Percentiles rank a stretch among this genome's conserved stretches.
Conservation (phyloP, 1,140 invertebrate genomes). For the Cylas formicarius region DNA sequence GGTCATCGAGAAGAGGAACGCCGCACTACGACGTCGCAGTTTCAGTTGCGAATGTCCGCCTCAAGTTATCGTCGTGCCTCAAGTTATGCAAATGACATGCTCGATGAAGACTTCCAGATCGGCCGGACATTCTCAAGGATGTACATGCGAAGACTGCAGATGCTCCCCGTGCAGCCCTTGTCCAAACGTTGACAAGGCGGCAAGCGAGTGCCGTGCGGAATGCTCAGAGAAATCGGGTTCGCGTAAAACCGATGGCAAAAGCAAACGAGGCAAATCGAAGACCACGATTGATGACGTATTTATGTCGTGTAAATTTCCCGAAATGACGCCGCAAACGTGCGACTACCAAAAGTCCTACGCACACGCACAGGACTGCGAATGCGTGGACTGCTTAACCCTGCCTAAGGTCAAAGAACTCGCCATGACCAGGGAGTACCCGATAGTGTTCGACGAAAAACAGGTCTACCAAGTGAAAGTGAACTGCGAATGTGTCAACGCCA, state of each 20-base stretch:
- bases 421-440: slow-evolving; percentile 13
- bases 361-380: slow-evolving; percentile 22
- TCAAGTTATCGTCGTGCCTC: not conserved
- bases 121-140: slow-evolving; percentile 7
- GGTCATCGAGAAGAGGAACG: slow-evolving; percentile 5
- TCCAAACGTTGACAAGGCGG: too few species aligned
- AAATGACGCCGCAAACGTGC: too few species aligned
- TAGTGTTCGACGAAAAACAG: slow-evolving; percentile 19
- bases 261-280: slow-evolving; percentile 2
- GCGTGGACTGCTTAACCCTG: slow-evolving; percentile 24
- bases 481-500: slow-evolving; percentile 17
- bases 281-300: slow-evolving; percentile 2
- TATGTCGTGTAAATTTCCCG: not conserved
- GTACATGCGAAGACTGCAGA: slow-evolving; percentile 10
- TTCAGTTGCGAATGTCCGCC: slow-evolving; percentile 14
- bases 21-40: not conserved
- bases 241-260: too few species aligned
- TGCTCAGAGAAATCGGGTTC: too few species aligned
- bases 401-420: slow-evolving; percentile 18
- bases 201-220: too few species aligned
- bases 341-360: too few species aligned
- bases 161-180: slow-evolving; percentile 7
- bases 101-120: too few species aligned
- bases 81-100: too few species aligned
- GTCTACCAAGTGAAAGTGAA: slow-evolving; percentile 21